A percentile compares a stretch with the other conserved stretches of the same genome.
phyloP scores from a whole-genome alignment of 2,888 invertebrate genomes.

The Hipparchia sbordonii region DNA sequence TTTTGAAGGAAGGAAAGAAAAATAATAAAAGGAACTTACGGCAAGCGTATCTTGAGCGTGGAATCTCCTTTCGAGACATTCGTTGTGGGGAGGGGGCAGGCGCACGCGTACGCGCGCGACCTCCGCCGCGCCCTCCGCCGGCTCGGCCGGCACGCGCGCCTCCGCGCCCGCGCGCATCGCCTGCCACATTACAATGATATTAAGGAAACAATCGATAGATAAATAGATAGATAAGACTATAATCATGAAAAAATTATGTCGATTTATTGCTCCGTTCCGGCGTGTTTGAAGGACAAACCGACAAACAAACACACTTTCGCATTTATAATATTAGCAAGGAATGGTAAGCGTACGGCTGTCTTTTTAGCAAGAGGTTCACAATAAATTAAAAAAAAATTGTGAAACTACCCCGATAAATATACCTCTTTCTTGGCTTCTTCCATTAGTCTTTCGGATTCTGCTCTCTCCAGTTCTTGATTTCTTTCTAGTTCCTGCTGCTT shows the following conservation, averaged over 20 bases:
- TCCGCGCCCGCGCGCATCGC: slow-evolving; percentile 83
- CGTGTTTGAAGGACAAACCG: too few relatives aligned
- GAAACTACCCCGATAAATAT: neutral
- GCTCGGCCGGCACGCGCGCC: slow-evolving; percentile 88
- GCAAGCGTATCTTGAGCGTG: slow-evolving; percentile 62
- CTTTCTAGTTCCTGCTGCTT: slow-evolving; percentile 89
- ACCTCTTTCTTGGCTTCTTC: slow-evolving; percentile 90
- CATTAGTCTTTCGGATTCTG: slow-evolving; percentile 88
- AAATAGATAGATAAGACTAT: too few relatives aligned
- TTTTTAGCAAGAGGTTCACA: too few relatives aligned
- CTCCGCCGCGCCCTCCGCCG: slow-evolving; percentile 81
- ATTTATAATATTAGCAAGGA: too few relatives aligned
- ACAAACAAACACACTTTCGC: too few relatives aligned
- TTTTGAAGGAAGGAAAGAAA: neutral
- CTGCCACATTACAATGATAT: slow-evolving; percentile 46
- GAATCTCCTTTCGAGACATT: slow-evolving; percentile 91
- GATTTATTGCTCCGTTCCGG: too few relatives aligned
- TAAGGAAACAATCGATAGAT: too few relatives aligned
- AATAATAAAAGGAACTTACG: slow-evolving; percentile 44
- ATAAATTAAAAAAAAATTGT: neutral
- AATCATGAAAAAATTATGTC: too few relatives aligned
- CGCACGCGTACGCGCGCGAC: slow-evolving; percentile 91
- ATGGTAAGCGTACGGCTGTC: too few relatives aligned
- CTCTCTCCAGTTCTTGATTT: slow-evolving; percentile 87
- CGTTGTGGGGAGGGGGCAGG: slow-evolving; percentile 91